Evolutionary conservation across 2,888 invertebrate genomes (phyloP).

Genomic region (Aproaerema taeniolella): DNA sequence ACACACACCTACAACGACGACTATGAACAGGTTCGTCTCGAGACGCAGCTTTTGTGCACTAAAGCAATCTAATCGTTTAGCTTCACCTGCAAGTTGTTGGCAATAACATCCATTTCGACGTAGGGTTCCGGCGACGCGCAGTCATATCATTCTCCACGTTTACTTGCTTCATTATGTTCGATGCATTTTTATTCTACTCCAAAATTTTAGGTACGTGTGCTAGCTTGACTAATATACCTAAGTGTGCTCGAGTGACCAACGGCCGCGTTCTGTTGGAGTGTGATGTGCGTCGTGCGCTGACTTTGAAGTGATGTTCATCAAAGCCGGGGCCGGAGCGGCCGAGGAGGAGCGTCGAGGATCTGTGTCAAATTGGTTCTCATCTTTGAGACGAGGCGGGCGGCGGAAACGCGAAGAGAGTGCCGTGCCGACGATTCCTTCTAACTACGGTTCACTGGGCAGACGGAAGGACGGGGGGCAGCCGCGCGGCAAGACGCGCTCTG

Average conservation of each 20-base stretch:
- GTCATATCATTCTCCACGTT: constrained; percentile 59
- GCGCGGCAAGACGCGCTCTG: constrained; percentile 71
- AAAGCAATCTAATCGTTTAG: constrained; percentile 47
- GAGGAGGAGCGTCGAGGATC: constrained; percentile 82
- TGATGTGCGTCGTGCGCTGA: constrained; percentile 58
- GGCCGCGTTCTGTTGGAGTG: constrained; percentile 39
- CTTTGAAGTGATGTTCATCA: constrained; percentile 73
- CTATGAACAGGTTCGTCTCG: constrained; percentile 71
- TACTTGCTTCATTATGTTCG: constrained; percentile 49
- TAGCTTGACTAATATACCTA: constrained; percentile 51
- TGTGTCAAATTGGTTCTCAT: constrained; percentile 89
- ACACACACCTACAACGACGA: constrained; percentile 63
- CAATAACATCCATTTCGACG: constrained; percentile 35
- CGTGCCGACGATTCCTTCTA: constrained; percentile 47
- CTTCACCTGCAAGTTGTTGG: constrained; percentile 38
- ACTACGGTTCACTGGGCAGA: constrained; percentile 73
- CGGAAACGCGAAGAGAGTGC: constrained; percentile 62
- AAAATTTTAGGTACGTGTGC: constrained; percentile 55
- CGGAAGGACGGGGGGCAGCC: constrained; percentile 65
- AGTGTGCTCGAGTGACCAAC: constrained; percentile 41
- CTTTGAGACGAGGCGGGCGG: constrained; percentile 80
- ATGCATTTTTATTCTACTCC: constrained; percentile 42
- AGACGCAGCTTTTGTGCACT: constrained; percentile 51
- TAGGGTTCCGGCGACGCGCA: constrained; percentile 43
- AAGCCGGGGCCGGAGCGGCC: constrained; percentile 62